Conservation (phyloP, 2,113 vertebrate species). For the Malaclemys terrapin region DNA sequence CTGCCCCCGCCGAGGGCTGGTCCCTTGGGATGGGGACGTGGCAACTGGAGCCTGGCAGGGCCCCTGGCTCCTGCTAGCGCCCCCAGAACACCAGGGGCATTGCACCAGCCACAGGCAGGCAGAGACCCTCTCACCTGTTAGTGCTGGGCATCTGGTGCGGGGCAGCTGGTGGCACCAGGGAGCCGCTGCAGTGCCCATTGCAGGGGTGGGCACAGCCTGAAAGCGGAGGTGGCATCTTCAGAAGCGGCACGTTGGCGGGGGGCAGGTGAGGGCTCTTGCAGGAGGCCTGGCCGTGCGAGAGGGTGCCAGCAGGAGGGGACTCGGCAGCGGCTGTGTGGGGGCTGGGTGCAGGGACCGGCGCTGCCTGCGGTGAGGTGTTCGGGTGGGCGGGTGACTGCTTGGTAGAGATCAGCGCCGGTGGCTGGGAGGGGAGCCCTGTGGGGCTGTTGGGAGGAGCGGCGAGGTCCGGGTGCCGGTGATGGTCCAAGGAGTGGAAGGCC, state of each 20-base stretch:
- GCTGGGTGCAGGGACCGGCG: slow-evolving; percentile 84
- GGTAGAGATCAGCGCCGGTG: slow-evolving; percentile 86
- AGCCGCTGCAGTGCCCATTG: slow-evolving; percentile 91
- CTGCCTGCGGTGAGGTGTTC: slow-evolving; percentile 76
- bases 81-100: not conserved
- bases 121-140: slow-evolving; percentile 88
- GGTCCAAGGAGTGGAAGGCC: slow-evolving; percentile 93
- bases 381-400: slow-evolving; percentile 84
- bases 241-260: slow-evolving; percentile 88
- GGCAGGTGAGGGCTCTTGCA: slow-evolving; percentile 94
- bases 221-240: slow-evolving; percentile 90
- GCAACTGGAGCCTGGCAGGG: not conserved
- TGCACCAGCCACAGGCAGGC: not conserved
- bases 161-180: slow-evolving; percentile 81
- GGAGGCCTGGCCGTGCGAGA: slow-evolving; percentile 82
- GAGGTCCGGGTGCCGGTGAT: slow-evolving; percentile 94
- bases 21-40: not conserved
- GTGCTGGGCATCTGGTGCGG: slow-evolving; percentile 85
- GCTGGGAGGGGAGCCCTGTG: slow-evolving; percentile 92
- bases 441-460: slow-evolving; percentile 98
- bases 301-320: slow-evolving; percentile 77
- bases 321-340: slow-evolving; percentile 81
- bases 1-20: not conserved
- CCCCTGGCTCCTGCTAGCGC: not conserved
- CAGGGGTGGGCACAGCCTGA: slow-evolving; percentile 93